A percentile compares a stretch with the other conserved stretches of the same genome.
These are phyloP conservation scores for Dryococelus australis DNA, from an alignment of 2,888 invertebrate species.

Conservation along the genomic window DNA sequence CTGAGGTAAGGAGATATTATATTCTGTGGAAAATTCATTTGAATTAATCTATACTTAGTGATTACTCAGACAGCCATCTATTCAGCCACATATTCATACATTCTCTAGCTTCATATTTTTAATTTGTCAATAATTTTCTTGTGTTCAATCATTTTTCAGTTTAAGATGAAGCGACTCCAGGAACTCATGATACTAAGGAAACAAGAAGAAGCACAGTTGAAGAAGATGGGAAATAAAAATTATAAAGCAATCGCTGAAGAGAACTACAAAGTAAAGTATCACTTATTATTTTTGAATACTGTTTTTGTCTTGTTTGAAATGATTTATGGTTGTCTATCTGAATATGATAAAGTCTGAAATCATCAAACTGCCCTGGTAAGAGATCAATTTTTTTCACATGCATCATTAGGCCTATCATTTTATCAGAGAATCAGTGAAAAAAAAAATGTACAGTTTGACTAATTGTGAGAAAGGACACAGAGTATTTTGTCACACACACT, in stretches of 20 bases:
- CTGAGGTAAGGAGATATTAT: constrained; percentile 57
- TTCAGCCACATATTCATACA: neutral
- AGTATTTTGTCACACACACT: neutral
- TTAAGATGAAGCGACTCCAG: constrained; percentile 54
- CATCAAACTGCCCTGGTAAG: too few species aligned
- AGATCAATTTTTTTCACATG: too few species aligned
- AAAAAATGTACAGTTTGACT: too few species aligned
- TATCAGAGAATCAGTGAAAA: too few species aligned
- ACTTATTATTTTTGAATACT: neutral
- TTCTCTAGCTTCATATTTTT: neutral
- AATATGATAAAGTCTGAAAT: neutral
- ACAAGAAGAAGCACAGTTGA: constrained; percentile 68
- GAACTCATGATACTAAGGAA: constrained; percentile 64
- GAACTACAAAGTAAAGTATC: constrained; percentile 61
- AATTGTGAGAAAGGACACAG: neutral
- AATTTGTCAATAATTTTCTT: neutral
- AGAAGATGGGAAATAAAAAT: constrained; percentile 69
- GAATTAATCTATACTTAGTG: neutral
- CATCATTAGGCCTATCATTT: too few species aligned
- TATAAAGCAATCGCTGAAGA: constrained; percentile 73
- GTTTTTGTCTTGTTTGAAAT: neutral
- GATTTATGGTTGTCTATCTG: neutral
- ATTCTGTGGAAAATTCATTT: neutral
- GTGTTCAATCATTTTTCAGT: constrained; percentile 43
- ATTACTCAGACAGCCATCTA: neutral